Base-by-base conservation (phyloP, 2,888 invertebrate genomes). In the Ophioninae sp. region DNA sequence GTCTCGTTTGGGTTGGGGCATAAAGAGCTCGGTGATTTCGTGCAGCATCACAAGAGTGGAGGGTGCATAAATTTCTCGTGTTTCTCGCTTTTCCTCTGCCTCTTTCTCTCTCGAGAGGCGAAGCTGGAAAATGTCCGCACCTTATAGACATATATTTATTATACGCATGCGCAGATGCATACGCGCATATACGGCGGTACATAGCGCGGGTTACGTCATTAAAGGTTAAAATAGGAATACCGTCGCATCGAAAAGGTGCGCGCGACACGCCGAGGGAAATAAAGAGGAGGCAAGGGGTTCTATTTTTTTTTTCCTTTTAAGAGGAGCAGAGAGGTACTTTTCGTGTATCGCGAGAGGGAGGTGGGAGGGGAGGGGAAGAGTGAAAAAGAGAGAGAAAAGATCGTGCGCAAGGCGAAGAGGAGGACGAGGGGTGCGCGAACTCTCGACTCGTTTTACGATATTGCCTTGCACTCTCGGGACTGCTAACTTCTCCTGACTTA, bases 301-400 rank as follows among this genome's bases (percentile, higher is more conserved):
- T 78, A 39, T 61, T 50, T 76, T 79, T 61, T 20, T 72, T 83
- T 74, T 62, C 65, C 83, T 77, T 77, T 67, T 56, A 78, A 62
- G 74, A 56, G 39, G 50, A 65, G 57, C 72, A 76, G 80, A 74
- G 61, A 74, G 3, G 61, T 21, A 67, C 30, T 81, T 81, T 79
- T 75, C 79, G 56, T 74, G 85, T 82, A 86, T 83, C 84, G 85
- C 77, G 78, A 82, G 75, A 68, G 68, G 21, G 21, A 20, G 44
- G 30, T 2, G 30, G 30, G 30, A 30, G 30, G 3, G 3, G 3
- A 3, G 30, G 30, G 79, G 64, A 21, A 10, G n/a, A n/a, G n/a
- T n/a, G n/a, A n/a, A n/a, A n/a, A n/a, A n/a, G n/a, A n/a, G n/a
- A 21, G 59, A 78, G 80, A 76, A 81, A 44, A 56, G 78, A 57